phyloP scores from a whole-genome alignment of 2,113 vertebrate species.

The Coturnix japonica region DNA sequence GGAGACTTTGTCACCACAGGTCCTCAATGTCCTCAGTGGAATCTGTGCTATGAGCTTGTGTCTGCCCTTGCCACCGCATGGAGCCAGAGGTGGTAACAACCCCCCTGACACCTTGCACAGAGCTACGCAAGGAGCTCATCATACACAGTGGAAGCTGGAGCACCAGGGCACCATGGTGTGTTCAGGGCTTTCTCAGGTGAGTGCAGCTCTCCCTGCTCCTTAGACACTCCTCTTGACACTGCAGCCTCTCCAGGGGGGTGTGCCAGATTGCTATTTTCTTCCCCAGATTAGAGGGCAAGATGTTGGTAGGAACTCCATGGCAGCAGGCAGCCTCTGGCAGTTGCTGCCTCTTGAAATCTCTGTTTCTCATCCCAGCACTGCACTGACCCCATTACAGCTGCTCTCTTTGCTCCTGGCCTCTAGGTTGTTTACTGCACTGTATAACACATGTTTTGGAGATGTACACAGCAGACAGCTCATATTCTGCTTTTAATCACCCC shows the following conservation, averaged over 20 bases:
- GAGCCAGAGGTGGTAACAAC: neutral
- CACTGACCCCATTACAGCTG: neutral
- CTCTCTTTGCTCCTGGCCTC: neutral
- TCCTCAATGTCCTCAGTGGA: rapidly evolving
- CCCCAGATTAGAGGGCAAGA: neutral
- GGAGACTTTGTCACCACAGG: neutral
- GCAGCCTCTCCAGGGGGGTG: rapidly evolving
- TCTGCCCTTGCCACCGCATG: rapidly evolving
- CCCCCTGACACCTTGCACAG: neutral
- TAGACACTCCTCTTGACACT: neutral
- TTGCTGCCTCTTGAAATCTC: neutral
- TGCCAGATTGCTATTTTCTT: neutral
- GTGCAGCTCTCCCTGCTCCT: neutral
- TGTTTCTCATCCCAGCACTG: neutral
- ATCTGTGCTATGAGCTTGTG: neutral
- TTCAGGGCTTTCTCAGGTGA: neutral
- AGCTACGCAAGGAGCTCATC: neutral
- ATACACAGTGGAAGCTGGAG: neutral
- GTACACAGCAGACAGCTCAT: neutral
- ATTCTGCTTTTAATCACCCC: neutral
- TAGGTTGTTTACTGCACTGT: neutral
- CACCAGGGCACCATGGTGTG: neutral
- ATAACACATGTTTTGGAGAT: neutral
- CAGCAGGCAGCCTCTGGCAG: neutral
- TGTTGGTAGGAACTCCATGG: neutral